Base-by-base conservation (phyloP, 2,113 vertebrate species). In the Labeo rohita region DNA sequence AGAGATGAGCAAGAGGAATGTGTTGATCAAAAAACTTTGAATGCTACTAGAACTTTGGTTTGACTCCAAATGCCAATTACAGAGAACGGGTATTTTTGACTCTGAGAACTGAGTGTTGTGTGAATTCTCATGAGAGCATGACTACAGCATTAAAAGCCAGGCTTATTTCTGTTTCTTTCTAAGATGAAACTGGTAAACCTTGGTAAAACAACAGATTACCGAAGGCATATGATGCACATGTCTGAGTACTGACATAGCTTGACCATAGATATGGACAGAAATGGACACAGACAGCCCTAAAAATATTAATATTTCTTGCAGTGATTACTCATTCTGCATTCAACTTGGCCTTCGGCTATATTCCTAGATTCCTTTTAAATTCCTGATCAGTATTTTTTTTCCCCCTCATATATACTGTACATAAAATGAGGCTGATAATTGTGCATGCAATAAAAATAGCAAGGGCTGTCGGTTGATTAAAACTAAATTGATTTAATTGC, bases 11-110 rank as follows among this genome's bases (percentile, higher is more conserved):
- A 85, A 21, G 34, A 59, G 28, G 10, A 80, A 76, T 50, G 47
- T 47, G 75, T 83, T 68, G 81, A 81, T 76, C 76, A 78, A 85
- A 79, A 80, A 87, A 87, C 50, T 84, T 87, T 61, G 47, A 63
- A n/a, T 75, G 52, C 45, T 83, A 74, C 74, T 54, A 70, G 36
- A 74, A 83, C 70, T 88, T 78, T 63, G 66, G 63, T 43, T 56
- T 15, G 50, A 83, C 63, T 88, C 72, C 39, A 82, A 88, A 77
- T 82, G 87, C 34, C 72, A 85, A 56, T 82, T 78, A 72, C 39
- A 75, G 50, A 54, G 82, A 78, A 56, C 0, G 52, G 21, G 15
- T 78, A 75, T 49, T 85, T 81, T 75, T 77, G 56, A 49, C 70
- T 85, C 49, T 1, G 63, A 13, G 80, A 68, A 68, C 61, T 36